These are phyloP conservation scores for Gonatopus flavifemur DNA, from an alignment of 1,140 invertebrate genomes.

Conservation along the genomic window DNA sequence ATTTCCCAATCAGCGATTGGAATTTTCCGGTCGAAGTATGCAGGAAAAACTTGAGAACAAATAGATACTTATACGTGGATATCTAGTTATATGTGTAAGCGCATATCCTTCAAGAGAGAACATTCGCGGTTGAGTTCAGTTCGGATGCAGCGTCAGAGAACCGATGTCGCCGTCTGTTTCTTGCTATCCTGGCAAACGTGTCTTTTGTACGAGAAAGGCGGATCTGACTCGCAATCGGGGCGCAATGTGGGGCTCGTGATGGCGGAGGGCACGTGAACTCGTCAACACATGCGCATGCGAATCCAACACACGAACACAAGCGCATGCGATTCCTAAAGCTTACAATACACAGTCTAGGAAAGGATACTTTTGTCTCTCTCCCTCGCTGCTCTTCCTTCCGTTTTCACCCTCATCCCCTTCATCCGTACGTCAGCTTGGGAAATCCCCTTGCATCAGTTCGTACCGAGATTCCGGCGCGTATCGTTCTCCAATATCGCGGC, in stretches of 20 bases:
- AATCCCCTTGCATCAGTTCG: slow-evolving; percentile 40
- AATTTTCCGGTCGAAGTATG: too few species aligned
- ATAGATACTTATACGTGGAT: too few species aligned
- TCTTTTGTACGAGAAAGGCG: slow-evolving; percentile 39
- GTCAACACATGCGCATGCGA: slow-evolving; percentile 45
- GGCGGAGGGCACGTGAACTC: slow-evolving; percentile 44
- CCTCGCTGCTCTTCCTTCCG: neutral
- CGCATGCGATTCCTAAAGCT: too few species aligned
- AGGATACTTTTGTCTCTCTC: slow-evolving; percentile 23
- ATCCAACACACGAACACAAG: too few species aligned
- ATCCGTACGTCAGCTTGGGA: slow-evolving; percentile 21
- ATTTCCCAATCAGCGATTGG: too few species aligned
- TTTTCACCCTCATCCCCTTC: slow-evolving; percentile 22
- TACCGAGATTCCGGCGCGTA: slow-evolving; percentile 51
- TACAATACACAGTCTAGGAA: slow-evolving; percentile 31
- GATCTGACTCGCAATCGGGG: too few species aligned
- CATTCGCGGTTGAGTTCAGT: slow-evolving; percentile 24
- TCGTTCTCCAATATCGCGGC: slow-evolving; percentile 38
- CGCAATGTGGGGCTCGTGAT: slow-evolving; percentile 39
- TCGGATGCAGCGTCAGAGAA: slow-evolving; percentile 5
- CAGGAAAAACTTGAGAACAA: too few species aligned
- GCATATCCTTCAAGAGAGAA: slow-evolving; percentile 18
- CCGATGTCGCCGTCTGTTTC: slow-evolving; percentile 30
- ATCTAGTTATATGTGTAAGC: neutral
- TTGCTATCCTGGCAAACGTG: slow-evolving; percentile 32